These are phyloP conservation scores for Dermatemys mawii DNA, from an alignment of 2,113 vertebrate species.

Conservation along the genomic window DNA sequence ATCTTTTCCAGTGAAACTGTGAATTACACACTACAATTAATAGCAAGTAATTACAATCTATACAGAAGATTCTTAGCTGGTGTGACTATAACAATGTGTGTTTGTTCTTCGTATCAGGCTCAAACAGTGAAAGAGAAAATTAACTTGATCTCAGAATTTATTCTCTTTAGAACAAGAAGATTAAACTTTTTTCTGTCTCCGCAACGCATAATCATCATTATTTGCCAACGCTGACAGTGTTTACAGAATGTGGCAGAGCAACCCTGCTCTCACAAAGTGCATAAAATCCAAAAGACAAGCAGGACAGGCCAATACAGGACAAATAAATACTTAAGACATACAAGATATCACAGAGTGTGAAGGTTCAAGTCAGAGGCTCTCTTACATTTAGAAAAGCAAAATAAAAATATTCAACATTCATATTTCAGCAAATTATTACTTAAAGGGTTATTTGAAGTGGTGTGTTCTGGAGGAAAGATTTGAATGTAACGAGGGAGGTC, in stretches of 20 bases:
- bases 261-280: neutral
- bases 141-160: neutral
- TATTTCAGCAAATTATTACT: neutral
- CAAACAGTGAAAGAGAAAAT: neutral
- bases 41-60: neutral
- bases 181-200: accelerated
- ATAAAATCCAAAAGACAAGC: neutral
- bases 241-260: neutral
- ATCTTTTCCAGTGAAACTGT: neutral
- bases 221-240: neutral
- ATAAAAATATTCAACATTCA: neutral
- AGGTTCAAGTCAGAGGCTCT: too few relatives aligned
- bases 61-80: neutral
- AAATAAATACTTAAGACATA: neutral
- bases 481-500: neutral
- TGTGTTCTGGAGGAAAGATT: neutral
- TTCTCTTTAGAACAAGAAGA: neutral
- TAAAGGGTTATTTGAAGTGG: neutral
- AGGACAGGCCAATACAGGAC: neutral
- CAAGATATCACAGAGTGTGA: neutral
- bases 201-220: accelerated
- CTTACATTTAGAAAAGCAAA: neutral
- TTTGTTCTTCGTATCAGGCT: neutral
- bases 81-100: neutral
- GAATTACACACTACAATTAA: neutral